Base-by-base conservation (phyloP, 1,140 invertebrate species). In the Sarcophaga peregrina region DNA sequence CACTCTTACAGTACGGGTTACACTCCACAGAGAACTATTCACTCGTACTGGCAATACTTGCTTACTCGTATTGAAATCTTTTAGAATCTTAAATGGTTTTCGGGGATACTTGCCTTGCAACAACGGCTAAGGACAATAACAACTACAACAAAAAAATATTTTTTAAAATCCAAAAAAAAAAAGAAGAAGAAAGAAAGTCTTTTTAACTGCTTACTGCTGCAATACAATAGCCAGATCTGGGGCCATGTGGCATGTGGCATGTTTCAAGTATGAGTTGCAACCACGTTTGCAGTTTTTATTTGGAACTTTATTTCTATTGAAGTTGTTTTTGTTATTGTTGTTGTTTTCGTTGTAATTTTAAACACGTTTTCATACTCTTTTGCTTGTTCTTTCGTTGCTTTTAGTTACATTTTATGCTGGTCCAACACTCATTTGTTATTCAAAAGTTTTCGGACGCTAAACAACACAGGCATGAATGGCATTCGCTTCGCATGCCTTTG, bases 381-480 rank as follows among this genome's bases (percentile, higher is more conserved):
- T 52, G 7, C 50, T 72, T 54, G 2, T 1, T 54, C 5, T 54
- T 11, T 11, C 5, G 3, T 72, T 72, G 17, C 20, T 20, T 72
- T 72, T 25, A 8, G 10, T 25, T 72, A 9, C 52, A 54, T 54
- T 47, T 78, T 4, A 50, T 20, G 50, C 47, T 50, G 20, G n/a
- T 17, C 75, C 50, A 17, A 17, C 50, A 78, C 75, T 78, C 48
- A 78, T 78, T 78, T 78, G 75, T 78, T 52, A 78, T 78, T 78
- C 75, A 78, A 78, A 78, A 78, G 25, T 78, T 78, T 78, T 78
- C 17, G n/a, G 46, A 20, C 75, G 47, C 47, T 25, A 58, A 13
- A 13, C 54, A 37, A 37, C 25, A 37, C 25, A 37, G 54, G 54
- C 54, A 68, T 68, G 4, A n/a, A n/a, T 62, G 7, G 62, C 20